Evolutionary conservation across 1,140 invertebrate species (phyloP).

Genomic region (Diuraphis noxia): DNA sequence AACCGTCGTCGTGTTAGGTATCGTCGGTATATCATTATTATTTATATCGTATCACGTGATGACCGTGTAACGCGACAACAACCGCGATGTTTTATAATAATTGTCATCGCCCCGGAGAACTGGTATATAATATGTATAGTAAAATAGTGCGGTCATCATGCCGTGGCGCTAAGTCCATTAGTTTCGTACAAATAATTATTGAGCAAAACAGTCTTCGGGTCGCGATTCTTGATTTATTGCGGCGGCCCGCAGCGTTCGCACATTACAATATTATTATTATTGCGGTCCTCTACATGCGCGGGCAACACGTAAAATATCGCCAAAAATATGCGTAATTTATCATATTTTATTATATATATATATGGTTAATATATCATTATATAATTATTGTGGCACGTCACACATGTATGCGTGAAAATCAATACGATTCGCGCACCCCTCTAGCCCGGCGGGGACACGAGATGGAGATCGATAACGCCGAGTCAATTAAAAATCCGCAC

Average conservation of each 20-base stretch:
- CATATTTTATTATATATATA: too few species aligned
- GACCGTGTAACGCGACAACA: too few species aligned
- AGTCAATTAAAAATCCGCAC: slow-evolving; percentile 32
- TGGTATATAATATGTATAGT: not conserved
- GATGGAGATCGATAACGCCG: slow-evolving; percentile 14
- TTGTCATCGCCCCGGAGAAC: not conserved
- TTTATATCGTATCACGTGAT: not conserved
- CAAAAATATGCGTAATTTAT: too few species aligned
- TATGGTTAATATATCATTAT: not conserved
- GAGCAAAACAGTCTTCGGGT: not conserved
- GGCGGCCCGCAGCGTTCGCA: too few species aligned
- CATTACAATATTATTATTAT: too few species aligned
- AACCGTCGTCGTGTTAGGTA: not conserved
- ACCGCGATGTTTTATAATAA: not conserved
- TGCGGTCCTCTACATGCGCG: not conserved
- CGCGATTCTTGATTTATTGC: not conserved
- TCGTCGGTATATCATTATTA: not conserved
- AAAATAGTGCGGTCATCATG: too few species aligned
- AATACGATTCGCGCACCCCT: not conserved
- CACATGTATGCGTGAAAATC: not conserved
- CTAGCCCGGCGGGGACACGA: not conserved
- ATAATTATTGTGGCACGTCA: not conserved
- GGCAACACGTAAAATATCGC: not conserved
- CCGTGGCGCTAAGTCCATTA: not conserved
- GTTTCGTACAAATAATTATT: not conserved